Evolutionary conservation across 1,140 invertebrate genomes (phyloP), one percentile per base, ranked within the genome.

Genomic region (Cydia amplana): DNA sequence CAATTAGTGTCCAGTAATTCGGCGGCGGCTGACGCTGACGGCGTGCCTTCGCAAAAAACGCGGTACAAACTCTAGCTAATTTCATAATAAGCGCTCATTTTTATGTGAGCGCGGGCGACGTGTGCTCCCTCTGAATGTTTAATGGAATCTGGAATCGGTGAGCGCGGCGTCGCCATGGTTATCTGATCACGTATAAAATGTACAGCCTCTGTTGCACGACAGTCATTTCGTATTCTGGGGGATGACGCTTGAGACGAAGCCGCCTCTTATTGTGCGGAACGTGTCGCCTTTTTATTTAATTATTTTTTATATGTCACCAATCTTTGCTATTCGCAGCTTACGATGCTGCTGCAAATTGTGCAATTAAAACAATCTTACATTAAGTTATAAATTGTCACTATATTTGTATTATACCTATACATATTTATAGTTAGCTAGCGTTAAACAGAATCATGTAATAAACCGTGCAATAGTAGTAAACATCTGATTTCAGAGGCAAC

Each of bases 31-130:
- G 89, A 88, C 87, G 86, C 9, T 55, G 51, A 55, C 51, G 78
- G 81, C 75, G 77, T 74, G 85, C 82, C 82, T 84, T 82, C 81
- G 79, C 79, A 88, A 92, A 92, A 91, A 88, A 87, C 86, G 72
- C 77, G 77, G 85, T 55, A 84, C 82, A 85, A 84, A 81, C 83
- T 87, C 80, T 82, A 80, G 85, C 86, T 91, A 91, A 92, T 92
- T 91, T 89, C 89, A 92, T 92, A 91, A 92, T 90, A 91, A 87
- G 86, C 85, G 84, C 83, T 89, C 85, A 91, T 92, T 92, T 92
- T 92, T 92, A 90, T 88, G 87, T 89, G 81, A 86, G 83, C 74
- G 80, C 82, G 77, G 80, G 80, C 81, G 80, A 83, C 80, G 82
- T 85, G 83, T 87, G 84, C 78, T 81, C 67, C 78, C 81, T 49